phyloP scores from a whole-genome alignment of 2,888 invertebrate species.

The Aleiodes alternator region DNA sequence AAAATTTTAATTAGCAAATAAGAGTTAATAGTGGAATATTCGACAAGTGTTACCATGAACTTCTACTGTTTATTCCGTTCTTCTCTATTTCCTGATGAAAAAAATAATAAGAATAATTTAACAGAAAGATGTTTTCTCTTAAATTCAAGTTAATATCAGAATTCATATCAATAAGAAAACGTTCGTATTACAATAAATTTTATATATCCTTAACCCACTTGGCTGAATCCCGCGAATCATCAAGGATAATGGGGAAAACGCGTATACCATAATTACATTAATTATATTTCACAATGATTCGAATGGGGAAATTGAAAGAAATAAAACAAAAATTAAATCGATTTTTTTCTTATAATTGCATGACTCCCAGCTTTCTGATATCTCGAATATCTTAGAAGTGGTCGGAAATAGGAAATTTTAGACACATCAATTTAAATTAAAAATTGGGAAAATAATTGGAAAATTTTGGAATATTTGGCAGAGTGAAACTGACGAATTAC shows the following conservation, averaged over 20 bases:
- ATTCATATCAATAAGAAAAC: conserved; percentile 1
- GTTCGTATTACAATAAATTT: conserved; percentile 8
- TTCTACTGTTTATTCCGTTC: too few relatives aligned
- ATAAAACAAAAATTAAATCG: neutral
- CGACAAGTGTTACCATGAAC: too few relatives aligned
- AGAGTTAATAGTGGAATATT: too few relatives aligned
- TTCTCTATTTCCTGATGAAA: too few relatives aligned
- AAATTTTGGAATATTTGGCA: too few relatives aligned
- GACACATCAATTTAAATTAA: too few relatives aligned
- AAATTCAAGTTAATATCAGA: neutral
- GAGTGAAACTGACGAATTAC: too few relatives aligned
- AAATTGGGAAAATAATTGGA: too few relatives aligned
- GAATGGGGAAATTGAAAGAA: neutral
- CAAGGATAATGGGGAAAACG: conserved; percentile 39
- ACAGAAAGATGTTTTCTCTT: neutral
- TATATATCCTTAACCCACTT: conserved; percentile 36
- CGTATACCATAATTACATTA: conserved; percentile 22
- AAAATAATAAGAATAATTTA: too few relatives aligned
- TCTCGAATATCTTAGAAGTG: too few relatives aligned
- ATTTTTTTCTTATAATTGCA: neutral
- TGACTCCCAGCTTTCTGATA: neutral
- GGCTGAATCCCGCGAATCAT: conserved; percentile 32
- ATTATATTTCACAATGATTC: neutral
- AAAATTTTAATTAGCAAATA: too few relatives aligned
- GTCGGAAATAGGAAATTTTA: neutral